Base-by-base conservation (phyloP, 1,140 invertebrate species). In the Oryzaephilus surinamensis region DNA sequence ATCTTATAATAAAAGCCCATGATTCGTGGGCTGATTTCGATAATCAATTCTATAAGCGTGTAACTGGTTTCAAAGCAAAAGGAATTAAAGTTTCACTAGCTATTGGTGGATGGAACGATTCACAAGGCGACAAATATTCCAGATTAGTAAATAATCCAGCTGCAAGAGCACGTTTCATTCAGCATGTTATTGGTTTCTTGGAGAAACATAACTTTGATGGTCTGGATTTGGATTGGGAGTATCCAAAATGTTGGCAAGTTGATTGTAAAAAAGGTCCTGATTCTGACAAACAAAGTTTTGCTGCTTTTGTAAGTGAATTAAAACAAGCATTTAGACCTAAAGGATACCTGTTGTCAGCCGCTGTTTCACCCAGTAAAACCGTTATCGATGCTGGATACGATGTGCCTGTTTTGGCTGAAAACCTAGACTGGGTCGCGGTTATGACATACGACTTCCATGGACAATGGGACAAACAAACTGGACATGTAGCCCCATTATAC, bases 21-120 rank as follows among this genome's bases (percentile, higher is more conserved):
- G 89, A 92, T 61, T 79, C 84, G 2, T 91, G 87, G 86, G 84
- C 86, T 1, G 87, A 91, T 56, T 79, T 79, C 56, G 85, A 90
- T 52, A 89, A 91, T 57, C 73, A 76, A 46, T 89, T 92, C 59
- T 93, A 91, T 49, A 77, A 84, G 36, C 69, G 84, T 11, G 84
- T 92, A 1, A 76, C 81, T 1, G 79, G 73, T 0, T 77, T 79
- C 37, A 91, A 86, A 59, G 71, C 74, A 32, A 76, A 79, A 45
- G 87, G 88, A 1, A 62, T 87, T 2, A 92, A 90, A 58, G 84
- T 92, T 0, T 73, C 78, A 1, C 57, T 94, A 7, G 87, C 84
- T 6, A 65, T 93, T 6, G 88, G 88, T 11, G 89, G 89, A 2
- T 92, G 88, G 88, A 92, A 91, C 51, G 86, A 91, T 54, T 90